Percentiles rank a stretch among this genome's conserved stretches.
phyloP scores from a whole-genome alignment of 2,888 invertebrate genomes.

The Rhagonycha fulva region DNA sequence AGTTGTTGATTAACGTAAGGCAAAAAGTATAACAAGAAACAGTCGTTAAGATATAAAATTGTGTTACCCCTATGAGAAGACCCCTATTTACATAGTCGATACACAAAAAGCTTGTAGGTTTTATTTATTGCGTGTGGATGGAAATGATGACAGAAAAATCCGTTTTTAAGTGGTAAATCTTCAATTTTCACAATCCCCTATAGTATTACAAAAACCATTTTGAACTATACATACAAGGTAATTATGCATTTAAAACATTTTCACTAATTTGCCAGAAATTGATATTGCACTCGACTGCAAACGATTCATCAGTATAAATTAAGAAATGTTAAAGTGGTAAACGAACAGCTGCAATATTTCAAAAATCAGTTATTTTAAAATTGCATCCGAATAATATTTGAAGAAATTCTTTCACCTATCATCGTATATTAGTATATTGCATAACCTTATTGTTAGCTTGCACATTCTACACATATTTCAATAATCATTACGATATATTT shows the following conservation, averaged over 20 bases:
- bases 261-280: background rate
- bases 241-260: background rate
- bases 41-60: background rate
- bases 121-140: slow-evolving; percentile 1
- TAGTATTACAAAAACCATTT: background rate
- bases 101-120: background rate
- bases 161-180: background rate
- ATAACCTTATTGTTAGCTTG: background rate
- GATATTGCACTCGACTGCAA: background rate
- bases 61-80: background rate
- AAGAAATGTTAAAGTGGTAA: background rate
- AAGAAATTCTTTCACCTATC: background rate
- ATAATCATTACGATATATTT: background rate
- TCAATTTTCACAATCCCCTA: background rate
- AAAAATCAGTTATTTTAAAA: background rate
- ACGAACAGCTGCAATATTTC: background rate
- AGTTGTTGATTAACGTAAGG: background rate
- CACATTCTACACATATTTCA: background rate
- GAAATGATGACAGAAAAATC: background rate
- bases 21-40: background rate
- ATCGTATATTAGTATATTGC: background rate
- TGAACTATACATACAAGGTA: background rate
- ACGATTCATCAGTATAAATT: background rate
- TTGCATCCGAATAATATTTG: background rate
- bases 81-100: background rate